phyloP scores from a whole-genome alignment of 2,888 invertebrate genomes.

The Shargacucullia verbasci region DNA sequence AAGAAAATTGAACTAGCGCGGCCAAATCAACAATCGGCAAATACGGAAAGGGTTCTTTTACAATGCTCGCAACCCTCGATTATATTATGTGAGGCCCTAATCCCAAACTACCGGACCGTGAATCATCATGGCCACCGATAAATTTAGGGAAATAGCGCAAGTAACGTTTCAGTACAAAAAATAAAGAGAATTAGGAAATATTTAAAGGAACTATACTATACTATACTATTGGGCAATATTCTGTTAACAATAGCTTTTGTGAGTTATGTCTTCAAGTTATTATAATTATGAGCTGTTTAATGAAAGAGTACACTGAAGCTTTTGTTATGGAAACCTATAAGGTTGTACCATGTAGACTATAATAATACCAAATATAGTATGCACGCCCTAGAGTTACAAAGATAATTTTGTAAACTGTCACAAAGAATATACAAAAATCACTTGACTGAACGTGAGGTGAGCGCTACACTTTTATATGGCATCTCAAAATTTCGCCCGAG shows the following conservation, averaged over 20 bases:
- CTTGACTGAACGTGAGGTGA: neutral
- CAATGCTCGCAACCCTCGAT: constrained; percentile 29
- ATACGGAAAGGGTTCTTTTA: constrained; percentile 40
- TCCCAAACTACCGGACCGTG: constrained; percentile 45
- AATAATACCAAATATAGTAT: no score
- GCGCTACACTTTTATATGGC: neutral
- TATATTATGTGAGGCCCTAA: constrained; percentile 38
- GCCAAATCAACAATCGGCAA: constrained; percentile 43
- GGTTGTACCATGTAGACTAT: no score
- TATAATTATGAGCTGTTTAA: constrained; percentile 22
- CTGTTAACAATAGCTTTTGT: constrained; percentile 37
- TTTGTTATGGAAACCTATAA: constrained; percentile 29
- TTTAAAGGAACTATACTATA: constrained; percentile 30
- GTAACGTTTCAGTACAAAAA: constrained; percentile 31
- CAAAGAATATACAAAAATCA: neutral
- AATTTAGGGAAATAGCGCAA: constrained; percentile 44
- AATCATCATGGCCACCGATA: constrained; percentile 45
- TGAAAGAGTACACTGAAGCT: constrained; percentile 8
- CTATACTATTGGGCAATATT: constrained; percentile 28
- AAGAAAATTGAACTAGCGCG: constrained; percentile 26
- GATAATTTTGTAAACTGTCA: neutral
- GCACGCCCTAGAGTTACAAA: constrained; percentile 2
- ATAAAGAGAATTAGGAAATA: constrained; percentile 36
- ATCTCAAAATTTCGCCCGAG: neutral
- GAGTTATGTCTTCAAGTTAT: constrained; percentile 18